phyloP scores from a whole-genome alignment of 2,113 vertebrate genomes.

The Passer domesticus region DNA sequence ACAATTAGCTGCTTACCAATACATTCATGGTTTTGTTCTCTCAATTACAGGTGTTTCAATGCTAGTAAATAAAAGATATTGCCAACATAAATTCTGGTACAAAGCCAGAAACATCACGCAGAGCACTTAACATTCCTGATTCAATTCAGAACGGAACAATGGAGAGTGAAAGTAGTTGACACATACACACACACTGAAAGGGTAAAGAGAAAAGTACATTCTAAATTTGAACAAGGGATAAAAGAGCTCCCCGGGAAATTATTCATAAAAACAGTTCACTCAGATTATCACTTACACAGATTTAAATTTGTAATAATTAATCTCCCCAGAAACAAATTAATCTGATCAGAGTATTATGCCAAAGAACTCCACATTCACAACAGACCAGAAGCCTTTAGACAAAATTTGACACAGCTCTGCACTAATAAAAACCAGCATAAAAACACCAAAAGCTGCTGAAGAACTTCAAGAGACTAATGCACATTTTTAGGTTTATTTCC shows the following conservation, averaged over 20 bases:
- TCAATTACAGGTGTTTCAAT: background rate
- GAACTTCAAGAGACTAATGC: background rate
- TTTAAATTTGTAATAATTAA: background rate
- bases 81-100: background rate
- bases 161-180: background rate
- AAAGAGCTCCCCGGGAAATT: background rate
- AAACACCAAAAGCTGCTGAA: background rate
- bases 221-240: background rate
- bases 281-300: background rate
- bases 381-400: background rate
- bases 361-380: background rate
- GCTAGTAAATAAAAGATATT: slow-evolving; percentile 19
- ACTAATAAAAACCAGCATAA: background rate
- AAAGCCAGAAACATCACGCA: background rate
- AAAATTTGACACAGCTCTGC: background rate
- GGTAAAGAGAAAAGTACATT: background rate
- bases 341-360: background rate
- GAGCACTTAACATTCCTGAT: background rate
- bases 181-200: background rate
- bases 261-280: background rate
- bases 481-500: background rate
- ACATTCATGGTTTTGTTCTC: background rate
- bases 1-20: background rate
- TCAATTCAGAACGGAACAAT: background rate
- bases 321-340: background rate